Evolutionary conservation across 2,797 vertebrate species (phyloP).

Genomic region (Caiman crocodilus): DNA sequence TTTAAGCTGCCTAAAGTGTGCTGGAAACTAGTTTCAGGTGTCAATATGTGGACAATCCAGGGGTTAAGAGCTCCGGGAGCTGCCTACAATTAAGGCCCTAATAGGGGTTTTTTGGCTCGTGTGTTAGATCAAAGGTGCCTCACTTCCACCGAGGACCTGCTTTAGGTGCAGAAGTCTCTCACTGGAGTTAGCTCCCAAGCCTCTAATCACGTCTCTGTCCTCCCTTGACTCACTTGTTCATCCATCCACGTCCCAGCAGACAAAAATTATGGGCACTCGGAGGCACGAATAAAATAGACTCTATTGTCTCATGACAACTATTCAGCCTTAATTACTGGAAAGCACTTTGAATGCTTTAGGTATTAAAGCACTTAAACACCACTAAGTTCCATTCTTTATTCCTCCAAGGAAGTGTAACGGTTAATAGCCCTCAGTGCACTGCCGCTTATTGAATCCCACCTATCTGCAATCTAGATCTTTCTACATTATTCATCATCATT

Average conservation of each 20-base stretch:
- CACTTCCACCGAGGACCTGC: background rate
- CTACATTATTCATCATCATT: background rate
- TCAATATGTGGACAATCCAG: too few species aligned
- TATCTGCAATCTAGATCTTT: background rate
- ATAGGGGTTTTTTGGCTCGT: background rate
- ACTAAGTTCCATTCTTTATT: conserved; percentile 5
- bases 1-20: too few species aligned
- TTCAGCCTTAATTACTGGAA: background rate
- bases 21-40: too few species aligned
- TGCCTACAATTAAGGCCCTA: too few species aligned
- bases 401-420: background rate
- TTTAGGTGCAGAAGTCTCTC: background rate
- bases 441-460: background rate
- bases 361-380: conserved; percentile 9
- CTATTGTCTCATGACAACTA: background rate
- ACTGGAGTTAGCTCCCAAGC: background rate
- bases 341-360: conserved; percentile 11
- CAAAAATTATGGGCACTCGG: background rate
- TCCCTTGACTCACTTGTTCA: background rate
- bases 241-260: background rate
- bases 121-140: background rate
- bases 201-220: background rate
- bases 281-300: background rate
- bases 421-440: background rate
- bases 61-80: too few species aligned